Percentiles rank a stretch among this genome's conserved stretches.
Evolutionary conservation across 2,888 invertebrate species (phyloP).

Genomic region (Poecilus cupreus): DNA sequence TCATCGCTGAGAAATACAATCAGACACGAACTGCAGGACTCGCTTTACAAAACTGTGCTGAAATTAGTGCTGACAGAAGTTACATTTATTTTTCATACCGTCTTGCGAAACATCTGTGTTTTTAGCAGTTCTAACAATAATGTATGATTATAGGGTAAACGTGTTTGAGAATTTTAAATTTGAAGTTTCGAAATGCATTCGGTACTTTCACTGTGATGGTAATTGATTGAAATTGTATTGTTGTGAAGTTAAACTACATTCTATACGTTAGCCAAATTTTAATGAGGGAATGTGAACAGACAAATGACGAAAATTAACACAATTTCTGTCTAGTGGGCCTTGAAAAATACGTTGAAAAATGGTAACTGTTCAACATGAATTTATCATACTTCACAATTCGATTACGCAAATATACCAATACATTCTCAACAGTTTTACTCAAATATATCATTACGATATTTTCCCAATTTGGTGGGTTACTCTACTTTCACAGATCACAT

Average conservation of each 20-base stretch:
- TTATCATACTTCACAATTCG: not conserved
- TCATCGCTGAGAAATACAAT: constrained; percentile 12
- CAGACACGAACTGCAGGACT: not conserved
- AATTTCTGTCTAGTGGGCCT: constrained; percentile 16
- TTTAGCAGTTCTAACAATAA: not conserved
- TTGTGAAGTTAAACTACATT: constrained; percentile 10
- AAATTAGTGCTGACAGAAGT: no score
- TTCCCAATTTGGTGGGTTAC: no score
- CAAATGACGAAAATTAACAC: constrained; percentile 30
- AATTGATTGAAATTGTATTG: constrained; percentile 30
- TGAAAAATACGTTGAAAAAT: constrained; percentile 4
- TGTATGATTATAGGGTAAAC: constrained; percentile 31
- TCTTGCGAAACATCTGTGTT: not conserved
- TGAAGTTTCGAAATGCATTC: constrained; percentile 13
- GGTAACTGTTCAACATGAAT: not conserved
- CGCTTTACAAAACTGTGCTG: no score
- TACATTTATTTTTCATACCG: no score
- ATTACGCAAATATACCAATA: no score
- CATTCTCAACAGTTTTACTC: no score
- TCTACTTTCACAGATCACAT: no score
- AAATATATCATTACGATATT: no score
- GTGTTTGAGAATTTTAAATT: constrained; percentile 35
- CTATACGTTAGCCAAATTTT: constrained; percentile 26
- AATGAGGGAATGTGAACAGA: constrained; percentile 26
- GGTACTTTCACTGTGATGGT: constrained; percentile 16